Conservation (phyloP, 2,797 vertebrate genomes). For the Peromyscus attwateri region DNA sequence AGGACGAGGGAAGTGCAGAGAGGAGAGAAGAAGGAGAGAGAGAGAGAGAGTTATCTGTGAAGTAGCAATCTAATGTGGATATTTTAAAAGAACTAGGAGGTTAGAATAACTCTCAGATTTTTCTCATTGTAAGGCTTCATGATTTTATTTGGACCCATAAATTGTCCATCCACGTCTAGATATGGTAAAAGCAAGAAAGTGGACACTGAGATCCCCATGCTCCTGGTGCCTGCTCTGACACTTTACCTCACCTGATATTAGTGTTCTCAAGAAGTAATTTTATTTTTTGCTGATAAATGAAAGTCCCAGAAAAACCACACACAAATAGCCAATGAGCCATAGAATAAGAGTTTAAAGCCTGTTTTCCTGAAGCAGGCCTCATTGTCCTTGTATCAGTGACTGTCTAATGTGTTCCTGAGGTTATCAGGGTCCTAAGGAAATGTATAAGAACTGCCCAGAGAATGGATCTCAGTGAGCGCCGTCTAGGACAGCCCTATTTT, state of each 20-base stretch:
- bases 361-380: background rate
- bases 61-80: background rate
- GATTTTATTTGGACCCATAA: constrained; percentile 65
- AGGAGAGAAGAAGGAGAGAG: rapidly evolving
- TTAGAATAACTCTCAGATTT: background rate
- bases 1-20: background rate
- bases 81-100: background rate
- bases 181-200: constrained; percentile 42
- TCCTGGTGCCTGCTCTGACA: constrained; percentile 12
- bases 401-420: background rate
- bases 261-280: constrained; percentile 8
- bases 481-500: background rate
- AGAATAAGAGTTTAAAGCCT: background rate
- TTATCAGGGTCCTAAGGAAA: background rate
- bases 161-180: background rate
- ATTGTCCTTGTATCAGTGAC: background rate
- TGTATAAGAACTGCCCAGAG: background rate
- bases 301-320: constrained; percentile 1
- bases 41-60: background rate
- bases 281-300: background rate
- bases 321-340: background rate
- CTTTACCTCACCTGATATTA: constrained; percentile 26
- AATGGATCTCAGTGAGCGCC: background rate
- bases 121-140: background rate
- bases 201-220: background rate